Evolutionary conservation across 2,797 vertebrate genomes (phyloP), one percentile per base, ranked within the genome.

Genomic region (Syngnathus acus): DNA sequence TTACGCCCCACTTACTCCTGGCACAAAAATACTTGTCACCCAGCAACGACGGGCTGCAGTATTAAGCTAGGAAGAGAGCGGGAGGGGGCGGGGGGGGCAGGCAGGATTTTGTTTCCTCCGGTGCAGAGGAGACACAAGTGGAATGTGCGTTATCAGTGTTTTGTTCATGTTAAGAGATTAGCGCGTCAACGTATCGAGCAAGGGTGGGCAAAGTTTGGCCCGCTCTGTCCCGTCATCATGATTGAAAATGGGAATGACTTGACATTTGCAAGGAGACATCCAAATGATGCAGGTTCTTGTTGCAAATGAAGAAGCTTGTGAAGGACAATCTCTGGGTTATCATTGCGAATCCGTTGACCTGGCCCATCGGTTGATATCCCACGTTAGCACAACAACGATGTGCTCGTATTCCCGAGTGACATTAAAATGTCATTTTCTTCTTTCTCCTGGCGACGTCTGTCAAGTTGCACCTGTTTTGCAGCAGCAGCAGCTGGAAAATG

Each of bases 71-170:
- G 71, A 67, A 82, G 75, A 21, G n/a, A 21, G 6, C 4, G 21
- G 68, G 79, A 1, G 21, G 16, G 10, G 10, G 1, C 2, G 13
- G 26, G 19, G 77, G 68, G 84, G 81, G 85, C 9, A 6, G 19
- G 1, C 79, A 84, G 85, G 80, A 85, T 82, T 76, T 65, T 66
- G 71, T 86, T 83, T 87, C 32, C 32, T 55, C 1, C 17, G 4
- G 54, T n/a, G 50, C 21, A 10, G 50, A 51, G n/a, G 50, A 51
- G 50, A 51, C 50, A 58, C 32, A 58, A 37, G 32, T 8, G 55
- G 55, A 58, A 58, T 81, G 80, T 82, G 78, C 73, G 73, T 86
- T 43, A 86, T 82, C 78, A 83, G 74, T 80, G 73, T 62, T 67
- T 66, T 81, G 84, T 79, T 68, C 67, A 66, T 80, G 79, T 80